Percentiles rank a stretch among this genome's conserved stretches.
These are phyloP conservation scores for Chalcis sispes DNA, from an alignment of 2,888 invertebrate species.

Conservation along the genomic window DNA sequence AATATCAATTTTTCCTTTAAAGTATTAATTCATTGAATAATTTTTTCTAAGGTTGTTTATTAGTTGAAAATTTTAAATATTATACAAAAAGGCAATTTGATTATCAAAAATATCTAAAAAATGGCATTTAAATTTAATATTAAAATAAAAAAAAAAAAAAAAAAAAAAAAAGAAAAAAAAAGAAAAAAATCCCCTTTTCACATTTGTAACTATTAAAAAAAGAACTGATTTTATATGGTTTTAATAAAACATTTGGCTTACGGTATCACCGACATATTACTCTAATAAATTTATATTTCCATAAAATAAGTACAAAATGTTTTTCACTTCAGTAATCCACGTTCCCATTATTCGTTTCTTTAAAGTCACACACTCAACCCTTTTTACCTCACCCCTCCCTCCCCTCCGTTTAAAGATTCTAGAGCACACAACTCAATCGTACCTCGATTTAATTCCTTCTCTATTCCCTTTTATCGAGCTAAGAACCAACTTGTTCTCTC, in stretches of 20 bases:
- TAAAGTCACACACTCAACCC: constrained; percentile 16
- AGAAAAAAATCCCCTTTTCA: no score
- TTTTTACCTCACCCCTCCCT: not conserved
- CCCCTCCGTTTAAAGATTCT: not conserved
- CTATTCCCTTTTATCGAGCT: not conserved
- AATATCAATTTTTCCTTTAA: no score
- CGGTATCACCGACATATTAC: constrained; percentile 22
- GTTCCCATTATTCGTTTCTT: constrained; percentile 21
- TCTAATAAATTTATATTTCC: constrained; percentile 22
- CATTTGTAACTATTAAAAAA: no score
- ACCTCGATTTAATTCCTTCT: not conserved
- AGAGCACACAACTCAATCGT: not conserved
- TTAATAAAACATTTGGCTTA: constrained; percentile 25
- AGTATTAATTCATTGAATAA: no score
- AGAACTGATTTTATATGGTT: no score
- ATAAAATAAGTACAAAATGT: constrained; percentile 8
- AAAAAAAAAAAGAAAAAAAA: no score
- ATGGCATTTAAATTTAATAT: no score
- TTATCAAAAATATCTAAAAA: no score
- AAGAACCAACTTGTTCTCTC: not conserved
- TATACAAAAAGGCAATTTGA: no score
- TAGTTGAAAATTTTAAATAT: no score
- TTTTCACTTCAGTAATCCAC: constrained; percentile 10
- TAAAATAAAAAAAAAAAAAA: no score
- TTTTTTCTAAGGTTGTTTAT: no score